Evolutionary conservation across 2,113 vertebrate species (phyloP).

Genomic region (Onychostoma macrolepis): DNA sequence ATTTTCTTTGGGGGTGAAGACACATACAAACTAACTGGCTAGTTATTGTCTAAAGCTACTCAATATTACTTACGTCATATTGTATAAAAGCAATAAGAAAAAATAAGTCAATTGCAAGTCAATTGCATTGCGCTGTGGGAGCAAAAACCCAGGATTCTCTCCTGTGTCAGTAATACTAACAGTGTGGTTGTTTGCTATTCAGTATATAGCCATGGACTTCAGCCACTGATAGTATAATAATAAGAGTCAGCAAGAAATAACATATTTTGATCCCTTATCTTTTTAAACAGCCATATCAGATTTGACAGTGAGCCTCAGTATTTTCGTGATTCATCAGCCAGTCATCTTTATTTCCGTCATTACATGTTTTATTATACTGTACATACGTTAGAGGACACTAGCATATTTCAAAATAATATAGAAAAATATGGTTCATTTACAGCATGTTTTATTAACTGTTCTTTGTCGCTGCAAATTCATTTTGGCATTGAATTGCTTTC

Average conservation of each 20-base stretch:
- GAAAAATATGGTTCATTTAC: neutral
- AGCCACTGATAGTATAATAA: neutral
- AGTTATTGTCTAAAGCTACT: neutral
- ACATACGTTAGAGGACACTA: neutral
- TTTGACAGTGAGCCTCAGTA: neutral
- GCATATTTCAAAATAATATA: neutral
- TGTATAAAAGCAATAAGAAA: neutral
- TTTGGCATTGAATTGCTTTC: neutral
- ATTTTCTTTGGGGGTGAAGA: neutral
- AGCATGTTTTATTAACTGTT: neutral
- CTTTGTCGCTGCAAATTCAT: neutral
- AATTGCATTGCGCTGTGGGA: too few species aligned
- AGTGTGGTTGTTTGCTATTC: neutral
- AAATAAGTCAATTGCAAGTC: neutral
- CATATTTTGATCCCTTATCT: conserved; percentile 25
- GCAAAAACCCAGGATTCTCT: neutral
- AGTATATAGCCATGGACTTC: neutral
- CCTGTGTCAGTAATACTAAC: neutral
- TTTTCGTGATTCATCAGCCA: neutral
- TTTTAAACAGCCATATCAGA: neutral
- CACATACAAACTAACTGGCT: neutral
- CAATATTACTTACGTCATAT: neutral
- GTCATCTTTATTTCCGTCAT: neutral
- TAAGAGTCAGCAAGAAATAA: conserved; percentile 33
- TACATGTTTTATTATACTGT: neutral